Evolutionary conservation across 2,797 vertebrate species (phyloP), one percentile per base, ranked within the genome.

Genomic region (Siniperca obscura): DNA sequence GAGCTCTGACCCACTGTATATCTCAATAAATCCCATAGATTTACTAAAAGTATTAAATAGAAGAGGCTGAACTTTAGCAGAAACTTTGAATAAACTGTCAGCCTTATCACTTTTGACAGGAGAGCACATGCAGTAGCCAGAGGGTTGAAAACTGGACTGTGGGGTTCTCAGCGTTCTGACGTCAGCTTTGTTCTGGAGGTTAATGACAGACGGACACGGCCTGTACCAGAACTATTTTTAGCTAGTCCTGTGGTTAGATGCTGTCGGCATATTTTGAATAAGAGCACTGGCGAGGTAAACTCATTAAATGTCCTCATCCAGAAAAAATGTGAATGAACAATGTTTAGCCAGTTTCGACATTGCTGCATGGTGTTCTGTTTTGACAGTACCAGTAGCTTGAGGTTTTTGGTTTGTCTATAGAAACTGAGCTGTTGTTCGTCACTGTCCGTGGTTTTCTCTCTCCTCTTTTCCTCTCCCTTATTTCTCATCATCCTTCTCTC

Each of bases 141-240:
- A 80, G 74, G 76, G 57, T 22, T 66, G 67, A 62, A 71, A 53
- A 55, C 10, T 36, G 73, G 64, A 57, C 71, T 38, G 79, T 68
- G 69, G 60, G 56, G 66, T 40, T 75, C 17, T 78, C 62, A 2
- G n/a, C 27, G 68, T 64, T 74, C 48, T 86, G 86, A 90, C 67
- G 27, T 90, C 82, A 74, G 71, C 57, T 82, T 40, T 79, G 76
- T 80, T 86, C 71, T 82, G 70, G 52, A 85, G 84, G 86, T 81
- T 87, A 82, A 86, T 82, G 83, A 76, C 86, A 85, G 89, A 86
- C 78, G 42, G 83, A 84, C 78, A 6, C 25, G 50, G 71, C 48
- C 76, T 76, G 67, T 40, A 56, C 66, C 55, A 4, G 46, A 27
- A 55, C 88, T 90, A 90, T 90, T 94, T 75, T 91, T 88, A 87